Percentiles rank a stretch among this genome's conserved stretches.
phyloP scores from a whole-genome alignment of 2,113 vertebrate genomes.

The Mirza zaza region DNA sequence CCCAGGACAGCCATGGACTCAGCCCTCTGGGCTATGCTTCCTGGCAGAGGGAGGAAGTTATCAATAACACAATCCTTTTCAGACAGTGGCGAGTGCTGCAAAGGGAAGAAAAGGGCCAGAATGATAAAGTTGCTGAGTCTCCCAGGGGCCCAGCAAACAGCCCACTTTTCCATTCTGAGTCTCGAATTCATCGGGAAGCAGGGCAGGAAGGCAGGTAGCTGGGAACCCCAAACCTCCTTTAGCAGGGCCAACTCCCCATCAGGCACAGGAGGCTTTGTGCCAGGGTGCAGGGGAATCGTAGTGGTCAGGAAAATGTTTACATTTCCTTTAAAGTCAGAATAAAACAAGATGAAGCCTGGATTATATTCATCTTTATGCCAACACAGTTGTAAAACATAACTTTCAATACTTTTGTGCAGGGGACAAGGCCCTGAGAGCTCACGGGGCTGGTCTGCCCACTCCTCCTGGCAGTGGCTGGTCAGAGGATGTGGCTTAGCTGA shows the following conservation, averaged over 20 bases:
- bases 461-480: fast-evolving
- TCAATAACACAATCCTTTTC: not conserved
- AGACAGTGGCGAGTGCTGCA: too few relatives aligned
- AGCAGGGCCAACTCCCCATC: fast-evolving
- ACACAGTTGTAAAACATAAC: not conserved
- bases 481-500: not conserved
- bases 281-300: not conserved
- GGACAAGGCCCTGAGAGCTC: not conserved
- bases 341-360: not conserved
- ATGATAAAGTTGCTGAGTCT: not conserved
- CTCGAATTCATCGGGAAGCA: not conserved
- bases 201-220: not conserved
- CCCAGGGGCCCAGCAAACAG: not conserved
- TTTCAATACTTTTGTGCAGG: not conserved
- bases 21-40: not conserved
- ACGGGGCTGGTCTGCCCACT: fast-evolving
- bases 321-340: not conserved
- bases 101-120: not conserved
- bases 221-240: fast-evolving
- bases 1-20: not conserved
- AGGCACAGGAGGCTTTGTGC: fast-evolving
- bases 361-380: not conserved
- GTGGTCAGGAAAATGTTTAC: too few relatives aligned
- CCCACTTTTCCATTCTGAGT: not conserved
- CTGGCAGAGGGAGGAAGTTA: too few relatives aligned